These are phyloP conservation scores for Myiotriccus ornatus DNA, from an alignment of 2,797 vertebrate genomes.

Conservation along the genomic window DNA sequence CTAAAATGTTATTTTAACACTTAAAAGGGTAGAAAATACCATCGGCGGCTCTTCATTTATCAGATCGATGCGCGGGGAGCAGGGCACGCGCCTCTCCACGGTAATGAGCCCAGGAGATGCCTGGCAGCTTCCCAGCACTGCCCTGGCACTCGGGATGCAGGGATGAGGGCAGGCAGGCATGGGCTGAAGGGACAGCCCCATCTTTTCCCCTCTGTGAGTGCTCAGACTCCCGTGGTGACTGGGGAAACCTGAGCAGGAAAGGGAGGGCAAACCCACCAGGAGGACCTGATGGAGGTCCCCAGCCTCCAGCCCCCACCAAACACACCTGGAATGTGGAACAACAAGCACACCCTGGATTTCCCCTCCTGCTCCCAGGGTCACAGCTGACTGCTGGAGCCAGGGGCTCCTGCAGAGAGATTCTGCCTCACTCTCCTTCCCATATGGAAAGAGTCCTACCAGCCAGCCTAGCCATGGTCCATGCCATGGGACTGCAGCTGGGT, in stretches of 20 bases:
- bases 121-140: not conserved
- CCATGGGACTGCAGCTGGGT: not conserved
- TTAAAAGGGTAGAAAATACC: slow-evolving; percentile 73
- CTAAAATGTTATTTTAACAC: slow-evolving; percentile 75
- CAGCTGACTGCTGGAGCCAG: not conserved
- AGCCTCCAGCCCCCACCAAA: not conserved
- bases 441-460: not conserved
- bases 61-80: slow-evolving; percentile 34
- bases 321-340: not conserved
- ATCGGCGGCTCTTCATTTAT: slow-evolving; percentile 32
- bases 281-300: not conserved
- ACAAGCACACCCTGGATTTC: not conserved
- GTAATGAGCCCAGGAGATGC: slow-evolving; percentile 1
- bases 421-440: not conserved
- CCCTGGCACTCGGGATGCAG: not conserved
- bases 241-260: not conserved
- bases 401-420: not conserved
- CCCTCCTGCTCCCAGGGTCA: not conserved
- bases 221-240: rapidly evolving
- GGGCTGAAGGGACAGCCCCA: not conserved
- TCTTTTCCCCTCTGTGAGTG: not conserved
- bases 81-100: not conserved
- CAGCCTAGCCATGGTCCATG: not conserved
- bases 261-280: not conserved
- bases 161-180: not conserved